Conservation (phyloP, 2,888 invertebrate species). For the Macrophya alboannulata region DNA sequence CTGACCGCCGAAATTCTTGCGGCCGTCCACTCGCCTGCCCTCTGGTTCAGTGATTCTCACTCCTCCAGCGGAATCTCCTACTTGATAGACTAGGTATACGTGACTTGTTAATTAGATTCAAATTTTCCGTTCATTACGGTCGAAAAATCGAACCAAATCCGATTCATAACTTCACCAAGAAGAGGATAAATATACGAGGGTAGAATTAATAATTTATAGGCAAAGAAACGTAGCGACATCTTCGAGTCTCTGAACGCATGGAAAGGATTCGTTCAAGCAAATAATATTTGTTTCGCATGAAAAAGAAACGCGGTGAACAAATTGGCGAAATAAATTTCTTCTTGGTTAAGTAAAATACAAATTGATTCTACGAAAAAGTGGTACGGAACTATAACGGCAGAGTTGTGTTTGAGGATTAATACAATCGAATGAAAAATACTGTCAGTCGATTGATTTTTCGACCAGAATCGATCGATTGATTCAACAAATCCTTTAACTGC, state of each 20-base stretch:
- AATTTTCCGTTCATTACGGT: background rate
- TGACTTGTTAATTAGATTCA: background rate
- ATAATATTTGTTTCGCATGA: background rate
- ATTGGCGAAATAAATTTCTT: background rate
- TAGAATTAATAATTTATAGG: background rate
- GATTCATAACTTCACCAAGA: background rate
- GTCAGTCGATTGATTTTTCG: background rate
- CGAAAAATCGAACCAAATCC: background rate
- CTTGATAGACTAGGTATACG: background rate
- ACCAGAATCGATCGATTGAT: background rate
- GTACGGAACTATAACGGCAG: background rate
- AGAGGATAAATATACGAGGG: background rate
- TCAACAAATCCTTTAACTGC: background rate
- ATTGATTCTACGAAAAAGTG: background rate
- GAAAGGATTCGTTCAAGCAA: background rate
- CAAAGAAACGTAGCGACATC: background rate
- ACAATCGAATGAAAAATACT: background rate
- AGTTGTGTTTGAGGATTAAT: background rate
- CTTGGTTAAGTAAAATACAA: background rate
- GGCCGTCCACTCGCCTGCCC: slow-evolving; percentile 69
- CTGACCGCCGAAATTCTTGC: slow-evolving; percentile 75
- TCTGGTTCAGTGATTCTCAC: slow-evolving; percentile 63
- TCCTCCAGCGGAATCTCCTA: slow-evolving; percentile 60
- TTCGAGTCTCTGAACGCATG: background rate
- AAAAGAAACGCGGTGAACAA: background rate